A percentile compares a stretch with the other conserved stretches of the same genome.
Evolutionary conservation across 1,140 invertebrate species (phyloP).

Genomic region (Eciton burchellii): DNA sequence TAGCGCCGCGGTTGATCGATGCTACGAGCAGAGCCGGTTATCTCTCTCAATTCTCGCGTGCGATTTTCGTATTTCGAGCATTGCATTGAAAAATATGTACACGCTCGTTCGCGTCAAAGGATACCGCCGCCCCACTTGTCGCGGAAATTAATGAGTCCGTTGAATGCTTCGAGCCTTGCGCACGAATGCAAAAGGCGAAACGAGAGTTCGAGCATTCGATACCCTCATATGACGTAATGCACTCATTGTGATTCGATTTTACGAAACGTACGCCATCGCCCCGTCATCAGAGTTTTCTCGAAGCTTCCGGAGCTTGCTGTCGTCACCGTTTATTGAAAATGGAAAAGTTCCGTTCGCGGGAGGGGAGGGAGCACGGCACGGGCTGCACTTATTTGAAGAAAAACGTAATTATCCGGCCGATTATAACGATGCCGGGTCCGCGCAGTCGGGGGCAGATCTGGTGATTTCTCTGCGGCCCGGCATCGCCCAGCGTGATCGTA

Average conservation of each 20-base stretch:
- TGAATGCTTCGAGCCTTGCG: constrained; percentile 21
- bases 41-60: constrained; percentile 40
- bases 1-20: constrained; percentile 31
- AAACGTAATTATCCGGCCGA: constrained; percentile 75
- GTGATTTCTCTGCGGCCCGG: constrained; percentile 51
- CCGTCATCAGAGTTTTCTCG: not conserved
- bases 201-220: not conserved
- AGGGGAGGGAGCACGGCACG: not conserved
- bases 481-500: constrained; percentile 67
- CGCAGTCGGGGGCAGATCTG: constrained; percentile 64
- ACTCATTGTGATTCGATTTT: constrained; percentile 19
- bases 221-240: no score
- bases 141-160: constrained; percentile 44
- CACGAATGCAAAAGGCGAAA: constrained; percentile 38
- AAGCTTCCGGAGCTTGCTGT: not conserved
- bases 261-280: not conserved
- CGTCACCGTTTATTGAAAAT: not conserved
- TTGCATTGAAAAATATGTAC: not conserved
- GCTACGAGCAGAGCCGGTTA: constrained; percentile 17
- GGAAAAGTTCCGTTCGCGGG: constrained; percentile 12
- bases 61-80: constrained; percentile 18
- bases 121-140: constrained; percentile 6
- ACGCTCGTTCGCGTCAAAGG: not conserved
- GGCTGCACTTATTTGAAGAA: constrained; percentile 75
- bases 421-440: constrained; percentile 58